phyloP scores from a whole-genome alignment of 2,888 invertebrate species.

The Perithous albicinctus region DNA sequence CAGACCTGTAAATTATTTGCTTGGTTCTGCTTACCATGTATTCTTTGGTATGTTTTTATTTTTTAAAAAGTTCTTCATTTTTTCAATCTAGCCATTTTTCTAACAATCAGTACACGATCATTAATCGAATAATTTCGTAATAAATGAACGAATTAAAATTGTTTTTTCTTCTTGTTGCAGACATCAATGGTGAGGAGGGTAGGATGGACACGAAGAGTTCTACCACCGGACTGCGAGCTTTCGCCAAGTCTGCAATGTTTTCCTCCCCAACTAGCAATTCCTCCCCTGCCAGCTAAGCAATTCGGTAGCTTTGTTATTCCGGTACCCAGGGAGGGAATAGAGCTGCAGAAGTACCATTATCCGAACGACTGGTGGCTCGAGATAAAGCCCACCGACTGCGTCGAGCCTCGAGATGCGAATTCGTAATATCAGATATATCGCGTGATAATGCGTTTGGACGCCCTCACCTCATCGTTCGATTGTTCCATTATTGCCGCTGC shows the following conservation, averaged over 20 bases:
- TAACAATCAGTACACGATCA: too few species aligned
- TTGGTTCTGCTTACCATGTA: too few species aligned
- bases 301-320: constrained; percentile 85
- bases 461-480: constrained; percentile 27
- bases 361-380: constrained; percentile 87
- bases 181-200: constrained; percentile 85
- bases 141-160: neutral
- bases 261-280: constrained; percentile 85
- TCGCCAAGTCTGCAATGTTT: constrained; percentile 86
- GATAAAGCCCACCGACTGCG: constrained; percentile 84
- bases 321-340: constrained; percentile 86
- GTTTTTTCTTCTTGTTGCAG: constrained; percentile 72
- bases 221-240: constrained; percentile 86
- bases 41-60: too few species aligned
- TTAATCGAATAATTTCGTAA: neutral
- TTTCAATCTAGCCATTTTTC: too few species aligned
- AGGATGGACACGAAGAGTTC: constrained; percentile 86
- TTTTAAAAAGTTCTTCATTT: too few species aligned
- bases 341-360: constrained; percentile 87
- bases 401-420: constrained; percentile 74
- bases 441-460: constrained; percentile 13
- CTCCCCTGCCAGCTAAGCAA: constrained; percentile 85
- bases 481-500: constrained; percentile 31
- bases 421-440: constrained; percentile 69
- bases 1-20: too few species aligned